A percentile compares a stretch with the other conserved stretches of the same genome.
phyloP scores from a whole-genome alignment of 1,140 invertebrate species.

The Neomicropteryx cornuta region DNA sequence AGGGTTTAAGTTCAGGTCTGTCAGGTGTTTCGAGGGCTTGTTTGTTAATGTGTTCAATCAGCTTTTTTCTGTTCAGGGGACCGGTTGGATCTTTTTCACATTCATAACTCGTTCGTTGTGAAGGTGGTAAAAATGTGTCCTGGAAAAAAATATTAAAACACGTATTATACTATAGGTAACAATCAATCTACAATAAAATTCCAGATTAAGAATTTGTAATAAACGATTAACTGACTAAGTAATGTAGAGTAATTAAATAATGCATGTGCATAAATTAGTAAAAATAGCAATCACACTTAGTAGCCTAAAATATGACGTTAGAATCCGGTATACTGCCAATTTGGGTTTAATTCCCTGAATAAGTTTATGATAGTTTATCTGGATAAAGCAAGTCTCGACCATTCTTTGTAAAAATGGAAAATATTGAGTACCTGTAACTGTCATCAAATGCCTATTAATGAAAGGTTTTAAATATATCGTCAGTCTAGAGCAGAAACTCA shows the following conservation, averaged over 20 bases:
- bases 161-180: slow-evolving; percentile 4
- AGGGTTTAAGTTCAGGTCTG: slow-evolving; percentile 91
- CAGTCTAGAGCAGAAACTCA: too few species aligned
- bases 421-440: too few species aligned
- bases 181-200: slow-evolving; percentile 5
- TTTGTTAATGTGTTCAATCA: slow-evolving; percentile 96
- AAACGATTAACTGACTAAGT: neutral
- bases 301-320: too few species aligned
- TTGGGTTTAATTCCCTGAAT: too few species aligned
- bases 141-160: slow-evolving; percentile 42
- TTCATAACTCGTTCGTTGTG: slow-evolving; percentile 90
- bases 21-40: slow-evolving; percentile 95
- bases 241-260: too few species aligned
- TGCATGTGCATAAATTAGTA: too few species aligned
- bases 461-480: too few species aligned
- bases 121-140: slow-evolving; percentile 94
- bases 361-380: neutral
- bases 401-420: too few species aligned
- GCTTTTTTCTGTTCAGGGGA: slow-evolving; percentile 88
- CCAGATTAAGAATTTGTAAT: neutral
- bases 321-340: too few species aligned
- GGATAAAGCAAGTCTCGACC: neutral
- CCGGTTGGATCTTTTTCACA: slow-evolving; percentile 93
- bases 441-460: too few species aligned
- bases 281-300: too few species aligned